Percentiles rank a stretch among this genome's conserved stretches.
Conservation (phyloP, 2,888 invertebrate genomes). For the Coenonympha arcania region DNA sequence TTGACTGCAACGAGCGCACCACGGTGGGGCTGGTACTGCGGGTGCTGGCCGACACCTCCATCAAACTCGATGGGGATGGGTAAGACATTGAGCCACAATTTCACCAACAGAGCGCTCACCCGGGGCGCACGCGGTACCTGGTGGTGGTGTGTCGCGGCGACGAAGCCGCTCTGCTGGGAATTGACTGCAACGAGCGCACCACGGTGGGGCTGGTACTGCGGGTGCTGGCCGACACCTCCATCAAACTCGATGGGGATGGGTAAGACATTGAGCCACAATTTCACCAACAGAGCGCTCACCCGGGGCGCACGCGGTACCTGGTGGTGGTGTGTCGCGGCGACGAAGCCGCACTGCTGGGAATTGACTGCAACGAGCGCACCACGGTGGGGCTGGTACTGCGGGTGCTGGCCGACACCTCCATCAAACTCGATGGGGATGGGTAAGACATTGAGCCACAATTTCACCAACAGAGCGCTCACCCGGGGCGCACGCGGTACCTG, state of each 20-base stretch:
- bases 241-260: conserved; percentile 98
- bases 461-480: too few relatives aligned
- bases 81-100: conserved; percentile 63
- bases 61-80: conserved; percentile 98
- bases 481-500: too few relatives aligned
- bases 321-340: conserved; percentile 90
- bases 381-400: conserved; percentile 94
- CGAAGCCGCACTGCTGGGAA: conserved; percentile 94
- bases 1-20: conserved; percentile 92
- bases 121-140: conserved; percentile 91
- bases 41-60: conserved; percentile 93
- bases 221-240: conserved; percentile 93
- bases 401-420: conserved; percentile 93
- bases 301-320: conserved; percentile 91
- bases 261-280: conserved; percentile 63
- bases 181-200: conserved; percentile 92
- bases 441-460: conserved; percentile 63
- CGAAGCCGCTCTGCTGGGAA: conserved; percentile 94
- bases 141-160: conserved; percentile 90
- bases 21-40: conserved; percentile 94
- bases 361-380: conserved; percentile 92
- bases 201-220: conserved; percentile 94
- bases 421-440: conserved; percentile 98
- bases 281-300: conserved; percentile 93
- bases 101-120: conserved; percentile 93